Evolutionary conservation across 1,140 invertebrate genomes (phyloP), one percentile per base, ranked within the genome.

Genomic region (Dufourea novaeangliae): DNA sequence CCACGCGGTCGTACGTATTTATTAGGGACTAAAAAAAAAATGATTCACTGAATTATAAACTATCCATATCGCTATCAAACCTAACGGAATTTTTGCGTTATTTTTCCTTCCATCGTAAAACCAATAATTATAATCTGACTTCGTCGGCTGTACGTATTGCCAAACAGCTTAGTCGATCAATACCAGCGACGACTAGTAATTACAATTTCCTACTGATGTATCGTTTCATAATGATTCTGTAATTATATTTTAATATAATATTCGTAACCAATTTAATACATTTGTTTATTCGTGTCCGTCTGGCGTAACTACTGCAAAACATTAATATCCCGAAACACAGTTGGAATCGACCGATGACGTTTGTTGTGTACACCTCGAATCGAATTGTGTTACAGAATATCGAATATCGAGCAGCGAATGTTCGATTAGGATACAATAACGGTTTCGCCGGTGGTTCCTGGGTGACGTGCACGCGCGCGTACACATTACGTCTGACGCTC

Each of bases 351-450:
- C 14, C 1, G 37, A 32, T 14, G 6, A 12, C 57, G n/a, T n/a
- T n/a, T 20, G 57, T 5, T 1, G 14, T 8, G 22, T 6, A 22
- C n/a, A n/a, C 6, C 2, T 34, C 17, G 10, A 56, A 61, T 46
- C 12, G n/a, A 46, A 25, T 7, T 17, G 29, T 2, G 37, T 68
- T 34, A 32, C 7, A 25, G 22, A 44, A 68, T 52, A 50, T 61
- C 25, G 66, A 12, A 10, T 52, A 29, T 39, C 66, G 25, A 5
- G 2, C 22, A 8, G 22, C 20, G 22, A 39, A 37, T 22, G n/a
- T 52, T 70, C 67, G 41, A 59, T 70, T 27, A 22, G 25, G 27
- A 29, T 17, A 25, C 72, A 75, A 67, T 46, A 50, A 46, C 34
- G 20, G 29, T 50, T 39, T 32, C 32, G 14, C 7, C 29, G 37